Base-by-base conservation (phyloP, 2,797 vertebrate species). In the Spea hammondii region DNA sequence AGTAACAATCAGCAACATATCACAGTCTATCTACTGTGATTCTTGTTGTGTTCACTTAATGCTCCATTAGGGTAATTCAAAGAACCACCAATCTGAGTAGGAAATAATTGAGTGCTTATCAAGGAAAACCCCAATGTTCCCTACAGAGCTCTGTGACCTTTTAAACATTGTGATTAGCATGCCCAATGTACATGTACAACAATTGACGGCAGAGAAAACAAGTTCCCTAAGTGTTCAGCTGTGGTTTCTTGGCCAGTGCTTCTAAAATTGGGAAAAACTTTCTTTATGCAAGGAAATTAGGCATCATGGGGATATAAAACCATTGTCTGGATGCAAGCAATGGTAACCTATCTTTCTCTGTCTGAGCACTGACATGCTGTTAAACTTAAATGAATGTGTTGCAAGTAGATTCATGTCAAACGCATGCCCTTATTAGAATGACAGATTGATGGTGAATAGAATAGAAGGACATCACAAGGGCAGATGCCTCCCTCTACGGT, bases 61-160 rank as follows among this genome's bases (percentile, higher is more conserved):
- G 80, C 75, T 82, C 80, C 80, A 82, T 82, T 82, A 82, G 75
- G 80, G 80, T 82, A 82, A 82, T 82, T 82, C 75, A 82, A 78
- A 74, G 80, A 72, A 82, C 80, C 80, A 82, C 80, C 80, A 82
- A 82, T 82, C 80, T 82, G 80, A 82, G 80, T 70, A 77, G 80
- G 75, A 82, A 78, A 82, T 82, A 82, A 82, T 82, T 82, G 80
- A 77, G 80, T 74, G 75, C 80, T 82, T 82, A 82, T 77, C 80
- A 81, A 77, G 80, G 75, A 82, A 82, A 82, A 53, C 80, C 80
- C 80, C 75, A 74, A 75, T 74, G 75, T 82, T 70, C 80, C 75
- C 80, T 77, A 76, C 79, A 66, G 74, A 77, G 70, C 72, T 82
- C 79, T 62, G 70, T 77, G 80, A 82, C 80, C 80, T 82, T 82